Evolutionary conservation across 2,113 vertebrate species (phyloP).

Genomic region (Coptodon bakossiorum): DNA sequence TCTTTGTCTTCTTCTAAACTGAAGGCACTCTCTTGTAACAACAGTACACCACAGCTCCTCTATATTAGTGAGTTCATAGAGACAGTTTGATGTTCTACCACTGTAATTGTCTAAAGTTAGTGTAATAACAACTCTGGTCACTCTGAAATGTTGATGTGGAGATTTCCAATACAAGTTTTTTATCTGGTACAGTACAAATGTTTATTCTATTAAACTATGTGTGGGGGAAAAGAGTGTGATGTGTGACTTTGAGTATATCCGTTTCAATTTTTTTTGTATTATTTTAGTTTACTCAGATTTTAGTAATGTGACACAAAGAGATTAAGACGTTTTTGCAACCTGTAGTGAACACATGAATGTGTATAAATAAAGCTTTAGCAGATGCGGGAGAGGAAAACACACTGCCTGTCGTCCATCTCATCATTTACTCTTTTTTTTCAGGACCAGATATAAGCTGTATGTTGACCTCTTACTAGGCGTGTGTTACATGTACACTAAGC

Average conservation of each 20-base stretch:
- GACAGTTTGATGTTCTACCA: not conserved
- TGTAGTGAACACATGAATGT: fast-evolving
- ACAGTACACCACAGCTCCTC: not conserved
- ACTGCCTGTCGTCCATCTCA: not conserved
- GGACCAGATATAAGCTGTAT: not conserved
- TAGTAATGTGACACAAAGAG: not conserved
- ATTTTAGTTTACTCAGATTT: not conserved
- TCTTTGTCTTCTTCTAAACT: not conserved
- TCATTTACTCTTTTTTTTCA: not conserved
- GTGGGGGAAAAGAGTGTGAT: not conserved
- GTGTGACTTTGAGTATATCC: not conserved
- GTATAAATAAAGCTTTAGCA: not conserved
- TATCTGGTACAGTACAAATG: fast-evolving
- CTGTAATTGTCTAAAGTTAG: not conserved
- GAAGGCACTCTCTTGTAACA: fast-evolving
- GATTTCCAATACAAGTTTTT: not conserved
- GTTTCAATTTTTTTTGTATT: fast-evolving
- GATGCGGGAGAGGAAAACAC: fast-evolving
- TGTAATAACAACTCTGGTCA: not conserved
- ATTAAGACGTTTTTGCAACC: not conserved
- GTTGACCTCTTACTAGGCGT: not conserved
- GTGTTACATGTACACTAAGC: not conserved
- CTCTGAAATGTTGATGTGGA: not conserved
- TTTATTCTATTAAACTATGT: not conserved
- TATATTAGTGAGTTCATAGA: not conserved